phyloP scores from a whole-genome alignment of 2,888 invertebrate species.

The Dryadula phaetusa region DNA sequence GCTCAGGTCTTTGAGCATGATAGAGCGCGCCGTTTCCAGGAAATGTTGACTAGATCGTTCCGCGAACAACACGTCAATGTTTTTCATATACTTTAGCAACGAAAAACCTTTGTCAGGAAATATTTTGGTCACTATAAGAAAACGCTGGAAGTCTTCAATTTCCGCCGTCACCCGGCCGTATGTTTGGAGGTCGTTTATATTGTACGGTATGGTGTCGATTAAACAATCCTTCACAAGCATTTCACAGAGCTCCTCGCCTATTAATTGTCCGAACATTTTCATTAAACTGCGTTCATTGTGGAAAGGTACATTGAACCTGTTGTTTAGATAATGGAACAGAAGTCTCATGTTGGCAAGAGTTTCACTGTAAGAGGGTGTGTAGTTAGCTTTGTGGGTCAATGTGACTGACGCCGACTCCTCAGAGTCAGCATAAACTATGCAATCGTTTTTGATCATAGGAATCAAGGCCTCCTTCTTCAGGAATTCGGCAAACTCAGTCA shows the following conservation, averaged over 20 bases:
- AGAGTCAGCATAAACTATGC: constrained; percentile 69
- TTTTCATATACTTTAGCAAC: constrained; percentile 87
- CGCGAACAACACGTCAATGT: constrained; percentile 90
- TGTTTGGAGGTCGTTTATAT: constrained; percentile 87
- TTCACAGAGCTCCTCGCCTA: constrained; percentile 85
- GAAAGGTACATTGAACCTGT: constrained; percentile 80
- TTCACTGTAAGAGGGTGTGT: constrained; percentile 75
- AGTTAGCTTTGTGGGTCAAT: constrained; percentile 69
- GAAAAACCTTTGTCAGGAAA: constrained; percentile 81
- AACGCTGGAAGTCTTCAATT: constrained; percentile 87
- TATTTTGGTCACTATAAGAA: constrained; percentile 84
- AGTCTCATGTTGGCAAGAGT: constrained; percentile 84
- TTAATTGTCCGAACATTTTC: constrained; percentile 81
- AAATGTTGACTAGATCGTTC: constrained; percentile 90
- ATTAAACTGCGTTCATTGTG: constrained; percentile 74
- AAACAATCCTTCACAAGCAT: constrained; percentile 90
- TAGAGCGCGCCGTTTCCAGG: constrained; percentile 86
- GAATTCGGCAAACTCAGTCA: constrained; percentile 84
- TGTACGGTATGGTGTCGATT: constrained; percentile 90
- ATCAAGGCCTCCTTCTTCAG: constrained; percentile 84
- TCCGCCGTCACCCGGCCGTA: constrained; percentile 86
- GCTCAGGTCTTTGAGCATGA: constrained; percentile 93
- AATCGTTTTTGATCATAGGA: constrained; percentile 82
- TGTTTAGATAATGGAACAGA: constrained; percentile 84
- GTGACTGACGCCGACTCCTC: constrained; percentile 63